Conservation (phyloP, 2,113 vertebrate genomes). For the Toxotes chatareus region DNA sequence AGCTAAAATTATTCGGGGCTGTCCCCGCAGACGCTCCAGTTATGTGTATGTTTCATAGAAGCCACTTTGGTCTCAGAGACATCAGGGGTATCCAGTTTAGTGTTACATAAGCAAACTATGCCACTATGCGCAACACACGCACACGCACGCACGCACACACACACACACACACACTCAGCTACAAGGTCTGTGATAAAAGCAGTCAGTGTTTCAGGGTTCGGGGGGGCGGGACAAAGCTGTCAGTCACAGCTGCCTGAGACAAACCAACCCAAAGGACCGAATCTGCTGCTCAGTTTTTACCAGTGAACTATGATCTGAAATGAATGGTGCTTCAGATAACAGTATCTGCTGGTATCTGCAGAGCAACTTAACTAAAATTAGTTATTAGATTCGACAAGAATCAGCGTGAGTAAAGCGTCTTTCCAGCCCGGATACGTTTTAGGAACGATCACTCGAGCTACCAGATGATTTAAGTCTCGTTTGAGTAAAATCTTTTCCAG, state of each 20-base stretch:
- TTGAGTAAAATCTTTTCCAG: not conserved
- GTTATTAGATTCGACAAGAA: not conserved
- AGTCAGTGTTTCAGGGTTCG: slow-evolving; percentile 33
- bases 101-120: slow-evolving; percentile 44
- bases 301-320: too few species aligned
- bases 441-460: slow-evolving; percentile 1
- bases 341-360: too few species aligned
- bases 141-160: slow-evolving; percentile 19
- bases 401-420: not conserved
- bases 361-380: too few species aligned
- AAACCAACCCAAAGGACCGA: not conserved
- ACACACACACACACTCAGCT: slow-evolving; percentile 19
- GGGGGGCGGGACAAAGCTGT: slow-evolving; percentile 29
- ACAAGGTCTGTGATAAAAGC: slow-evolving; percentile 12
- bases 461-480: not conserved
- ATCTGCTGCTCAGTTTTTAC: not conserved
- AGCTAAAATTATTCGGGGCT: slow-evolving; percentile 70
- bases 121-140: not conserved
- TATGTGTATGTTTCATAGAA: slow-evolving; percentile 56
- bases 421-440: not conserved
- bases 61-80: slow-evolving; percentile 52
- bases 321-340: too few species aligned
- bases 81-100: slow-evolving; percentile 51
- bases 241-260: slow-evolving; percentile 26
- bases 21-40: slow-evolving; percentile 63